Conservation (phyloP, 2,888 invertebrate species). For the Drosophila emarginata region DNA sequence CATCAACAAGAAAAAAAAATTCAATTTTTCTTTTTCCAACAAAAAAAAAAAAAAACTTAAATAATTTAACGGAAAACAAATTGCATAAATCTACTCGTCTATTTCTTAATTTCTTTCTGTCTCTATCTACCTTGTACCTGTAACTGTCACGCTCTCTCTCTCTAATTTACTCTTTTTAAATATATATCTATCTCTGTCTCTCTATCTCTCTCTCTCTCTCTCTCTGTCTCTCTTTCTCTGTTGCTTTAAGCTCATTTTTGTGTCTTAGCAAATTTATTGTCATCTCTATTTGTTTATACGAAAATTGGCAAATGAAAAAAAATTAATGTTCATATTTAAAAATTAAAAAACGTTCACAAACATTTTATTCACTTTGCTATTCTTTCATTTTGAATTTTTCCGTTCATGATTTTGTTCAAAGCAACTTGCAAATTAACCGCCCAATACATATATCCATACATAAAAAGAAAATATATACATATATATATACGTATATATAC, state of each 20-base stretch:
- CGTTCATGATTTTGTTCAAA: constrained; percentile 16
- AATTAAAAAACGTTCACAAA: constrained; percentile 24
- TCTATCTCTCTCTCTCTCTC: constrained; percentile 9
- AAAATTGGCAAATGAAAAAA: constrained; percentile 37
- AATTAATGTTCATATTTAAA: constrained; percentile 29
- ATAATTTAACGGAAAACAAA: constrained; percentile 31
- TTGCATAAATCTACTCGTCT: constrained; percentile 52
- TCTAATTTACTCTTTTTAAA: constrained; percentile 7
- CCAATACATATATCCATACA: not conserved
- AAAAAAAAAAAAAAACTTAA: constrained; percentile 27
- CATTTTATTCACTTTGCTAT: constrained; percentile 19
- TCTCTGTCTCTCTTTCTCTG: constrained; percentile 27
- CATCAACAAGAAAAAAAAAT: constrained; percentile 29
- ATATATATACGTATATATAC: not conserved
- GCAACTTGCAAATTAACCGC: constrained; percentile 32
- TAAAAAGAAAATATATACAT: too few species aligned
- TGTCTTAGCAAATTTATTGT: constrained; percentile 31
- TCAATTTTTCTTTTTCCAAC: constrained; percentile 30
- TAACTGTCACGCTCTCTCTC: constrained; percentile 39
- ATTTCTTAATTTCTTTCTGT: constrained; percentile 49
- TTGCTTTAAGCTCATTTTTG: constrained; percentile 46
- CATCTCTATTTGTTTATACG: constrained; percentile 13
- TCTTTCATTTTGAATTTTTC: constrained; percentile 1
- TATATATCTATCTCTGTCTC: constrained; percentile 27
- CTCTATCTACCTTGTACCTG: constrained; percentile 39